Evolutionary conservation across 1,140 invertebrate species (phyloP).

Genomic region (Ostrea denselamellosa): DNA sequence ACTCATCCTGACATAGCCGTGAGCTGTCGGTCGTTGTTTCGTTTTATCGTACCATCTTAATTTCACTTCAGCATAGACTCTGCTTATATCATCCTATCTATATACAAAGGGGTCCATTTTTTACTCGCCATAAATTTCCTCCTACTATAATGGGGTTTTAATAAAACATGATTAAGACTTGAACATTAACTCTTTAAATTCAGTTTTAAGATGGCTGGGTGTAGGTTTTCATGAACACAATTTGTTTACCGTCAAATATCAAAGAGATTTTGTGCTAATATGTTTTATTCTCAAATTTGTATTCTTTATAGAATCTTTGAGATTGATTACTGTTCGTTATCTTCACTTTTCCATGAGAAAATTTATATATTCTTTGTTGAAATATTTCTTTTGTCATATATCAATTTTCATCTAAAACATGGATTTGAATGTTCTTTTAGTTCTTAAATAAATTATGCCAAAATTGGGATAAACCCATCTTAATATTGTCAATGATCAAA

Average conservation of each 20-base stretch:
- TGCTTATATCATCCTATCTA: not conserved
- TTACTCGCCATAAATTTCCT: slow-evolving; percentile 22
- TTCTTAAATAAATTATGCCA: no score
- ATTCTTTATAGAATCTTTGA: no score
- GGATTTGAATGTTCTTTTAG: not conserved
- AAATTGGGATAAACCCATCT: no score
- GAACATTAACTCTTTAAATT: slow-evolving; percentile 23
- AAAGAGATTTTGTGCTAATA: not conserved
- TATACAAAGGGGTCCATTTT: slow-evolving; percentile 12
- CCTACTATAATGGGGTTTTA: slow-evolving; percentile 2
- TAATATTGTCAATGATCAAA: no score
- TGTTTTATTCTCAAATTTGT: not conserved
- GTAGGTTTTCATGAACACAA: slow-evolving; percentile 22
- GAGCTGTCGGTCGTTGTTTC: not conserved
- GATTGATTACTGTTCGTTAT: no score
- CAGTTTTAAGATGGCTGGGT: not conserved
- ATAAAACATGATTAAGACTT: slow-evolving; percentile 16
- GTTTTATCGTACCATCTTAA: slow-evolving; percentile 18
- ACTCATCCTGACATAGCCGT: not conserved
- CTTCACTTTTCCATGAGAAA: not conserved
- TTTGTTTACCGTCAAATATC: slow-evolving; percentile 30
- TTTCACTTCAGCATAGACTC: not conserved
- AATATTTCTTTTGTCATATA: not conserved
- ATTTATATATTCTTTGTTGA: not conserved
- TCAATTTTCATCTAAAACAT: not conserved